These are phyloP conservation scores for Nycticorax nycticorax DNA, from an alignment of 2,113 vertebrate genomes.

Conservation along the genomic window DNA sequence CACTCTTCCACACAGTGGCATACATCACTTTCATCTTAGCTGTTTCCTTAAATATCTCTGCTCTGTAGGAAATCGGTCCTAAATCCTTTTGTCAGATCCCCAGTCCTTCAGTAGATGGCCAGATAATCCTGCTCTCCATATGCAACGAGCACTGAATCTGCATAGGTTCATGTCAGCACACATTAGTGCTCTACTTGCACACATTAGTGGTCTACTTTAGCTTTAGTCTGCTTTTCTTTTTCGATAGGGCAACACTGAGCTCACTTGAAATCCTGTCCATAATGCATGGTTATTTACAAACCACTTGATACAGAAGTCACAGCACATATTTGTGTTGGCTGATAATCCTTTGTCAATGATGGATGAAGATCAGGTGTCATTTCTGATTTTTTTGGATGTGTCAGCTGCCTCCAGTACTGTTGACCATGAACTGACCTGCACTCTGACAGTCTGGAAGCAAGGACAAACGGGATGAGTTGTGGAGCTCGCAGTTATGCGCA, in stretches of 20 bases:
- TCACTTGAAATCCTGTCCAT: background rate
- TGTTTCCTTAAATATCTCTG: background rate
- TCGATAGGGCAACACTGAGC: background rate
- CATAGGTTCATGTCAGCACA: background rate
- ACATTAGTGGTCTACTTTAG: background rate
- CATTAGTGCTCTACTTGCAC: background rate
- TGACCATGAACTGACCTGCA: conserved; percentile 29
- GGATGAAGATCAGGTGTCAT: conserved; percentile 23
- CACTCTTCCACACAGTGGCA: background rate
- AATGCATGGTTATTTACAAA: background rate
- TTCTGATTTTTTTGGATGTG: conserved; percentile 30
- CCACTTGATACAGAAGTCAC: conserved; percentile 4
- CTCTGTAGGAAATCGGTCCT: background rate
- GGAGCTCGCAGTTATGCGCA: background rate
- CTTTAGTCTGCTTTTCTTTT: background rate
- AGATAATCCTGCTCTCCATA: background rate
- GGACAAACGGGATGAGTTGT: background rate
- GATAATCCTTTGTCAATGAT: conserved; percentile 24
- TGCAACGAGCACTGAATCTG: background rate
- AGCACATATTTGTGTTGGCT: conserved; percentile 12
- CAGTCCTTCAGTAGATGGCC: background rate
- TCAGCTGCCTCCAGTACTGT: conserved; percentile 2
- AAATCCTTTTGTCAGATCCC: background rate
- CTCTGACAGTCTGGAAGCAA: background rate
- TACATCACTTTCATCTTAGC: background rate